Evolutionary conservation across 2,113 vertebrate species (phyloP), one percentile per base, ranked within the genome.

Genomic region (Megaptera novaeangliae): DNA sequence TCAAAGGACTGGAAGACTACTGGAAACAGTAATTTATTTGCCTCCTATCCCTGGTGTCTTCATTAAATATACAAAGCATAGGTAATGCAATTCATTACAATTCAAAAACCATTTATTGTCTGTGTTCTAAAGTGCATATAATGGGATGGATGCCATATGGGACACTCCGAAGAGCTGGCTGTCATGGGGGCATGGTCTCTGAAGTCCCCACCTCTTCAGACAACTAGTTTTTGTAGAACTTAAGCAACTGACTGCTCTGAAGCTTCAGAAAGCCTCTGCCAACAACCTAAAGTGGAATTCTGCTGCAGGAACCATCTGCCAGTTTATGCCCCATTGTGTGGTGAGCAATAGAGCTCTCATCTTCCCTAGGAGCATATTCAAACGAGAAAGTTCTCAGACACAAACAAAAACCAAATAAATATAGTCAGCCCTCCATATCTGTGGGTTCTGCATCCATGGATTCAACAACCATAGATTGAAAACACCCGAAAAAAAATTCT

Each of bases 11-110:
- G 71, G 52, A 55, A 6, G 20, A 34, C 91, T 91, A 80, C 89
- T 89, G 69, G 80, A 78, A 95, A 77, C 3, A 55, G 23, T 91
- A 52, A 91, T 77, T 89, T 89, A 82, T 85, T 72, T 97, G 59
- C 55, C 77, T 96, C 41, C 31, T 69, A 49, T 34, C 61, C 27
- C 39, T 77, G 39, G 6, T 72, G 17, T 57, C 61, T 91, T 94
- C 82, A 59, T 88, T 97, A 88, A 93, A 81, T 69, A 82, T n/a
- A 36, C 23, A 81, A 41, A 75, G 39, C 27, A 5, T 61, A 88
- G 46, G 31, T 41, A 64, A 68, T 93, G 18, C 44, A 69, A 55
- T 57, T 89, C 18, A 29, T 15, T 77, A 78, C 18, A 93, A 57
- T 91, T 83, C 11, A 71, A 59, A 85, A 66, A 63, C 2, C 7